Base-by-base conservation (phyloP, 2,797 vertebrate species). In the Gephyroberyx darwinii region DNA sequence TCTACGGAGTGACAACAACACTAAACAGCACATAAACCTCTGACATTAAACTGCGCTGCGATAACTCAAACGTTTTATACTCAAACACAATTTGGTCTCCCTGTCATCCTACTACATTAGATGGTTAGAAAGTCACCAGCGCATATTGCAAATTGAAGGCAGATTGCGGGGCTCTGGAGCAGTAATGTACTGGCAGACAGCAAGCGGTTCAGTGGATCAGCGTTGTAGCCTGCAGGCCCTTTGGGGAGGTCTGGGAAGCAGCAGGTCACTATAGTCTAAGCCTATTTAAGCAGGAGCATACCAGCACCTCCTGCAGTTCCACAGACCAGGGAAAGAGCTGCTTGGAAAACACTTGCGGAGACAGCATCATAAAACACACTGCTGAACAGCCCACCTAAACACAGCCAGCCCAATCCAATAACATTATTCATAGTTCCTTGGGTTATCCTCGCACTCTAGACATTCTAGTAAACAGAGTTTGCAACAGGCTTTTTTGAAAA, bases 21-120 rank as follows among this genome's bases (percentile, higher is more conserved):
- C 89, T 89, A 81, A 93, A 85, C 93, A 93, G 91, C 89, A 91
- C 89, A 90, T 93, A 94, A 93, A 91, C 92, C 86, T 82, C 83
- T 90, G 91, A 92, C 87, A 92, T 84, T 83, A 77, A 87, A 88
- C 74, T 84, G 79, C 60, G 86, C 87, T 88, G 87, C 41, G 63
- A 81, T 85, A 84, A 65, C 79, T 89, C 88, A 88, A 75, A 85
- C 60, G n/a, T 84, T 84, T 77, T 75, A 75, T 84, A 88, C 69
- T 72, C 65, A 83, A 86, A 83, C 79, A 90, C 73, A 71, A 65
- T 68, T 58, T 39, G 59, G 69, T 83, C 78, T 87, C 67, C 67
- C 48, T 77, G 80, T 83, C 69, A 75, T 53, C 78, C 74, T 50
- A 56, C 82, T 64, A 73, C 81, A 87, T 76, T 67, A 82, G 76